Evolutionary conservation across 2,888 invertebrate species (phyloP), one percentile per base, ranked within the genome.

Genomic region (Melieria picta): DNA sequence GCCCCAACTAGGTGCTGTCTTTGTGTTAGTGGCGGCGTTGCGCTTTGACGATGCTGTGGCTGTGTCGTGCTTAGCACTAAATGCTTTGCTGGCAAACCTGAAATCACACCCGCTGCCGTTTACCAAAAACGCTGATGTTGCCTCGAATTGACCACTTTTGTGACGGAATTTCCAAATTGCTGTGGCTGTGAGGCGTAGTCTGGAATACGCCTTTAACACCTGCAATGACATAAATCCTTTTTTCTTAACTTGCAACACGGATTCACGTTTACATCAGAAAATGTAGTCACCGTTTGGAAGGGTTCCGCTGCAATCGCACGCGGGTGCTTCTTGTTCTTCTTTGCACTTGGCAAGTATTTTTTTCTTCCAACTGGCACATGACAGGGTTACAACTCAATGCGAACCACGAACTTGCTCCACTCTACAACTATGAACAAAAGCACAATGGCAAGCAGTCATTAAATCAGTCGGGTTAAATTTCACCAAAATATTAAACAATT

Each of bases 1-100:
- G 48, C 94, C 94, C 94, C 94, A 95, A 75, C 43, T 65, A 30
- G 30, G 30, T 30, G 30, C 30, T 30, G 30, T 73, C 69, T 72
- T 65, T 66, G 68, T 56, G 71, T n/a, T 46, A 70, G 67, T 46
- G 48, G 52, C 55, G 5, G 42, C 55, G 57, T 62, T 13, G 16
- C n/a, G 56, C 30, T 63, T 66, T 65, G 30, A 73, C 11, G 63
- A 72, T 55, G 65, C 65, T 30, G 30, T 65, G n/a, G n/a, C 50
- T 30, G 58, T 60, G 72, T 67, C 72, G 57, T 68, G 72, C 63
- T 75, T 73, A n/a, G 57, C 13, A 71, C 75, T 76, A 73, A 72
- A 69, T 69, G 67, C 75, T 74, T 74, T 69, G 64, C 61, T 76
- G 75, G 78, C 63, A 72, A 63, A 55, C 30, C 66, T 57, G 50